Evolutionary conservation across 2,113 vertebrate genomes (phyloP).

Genomic region (Podarcis raffonei): DNA sequence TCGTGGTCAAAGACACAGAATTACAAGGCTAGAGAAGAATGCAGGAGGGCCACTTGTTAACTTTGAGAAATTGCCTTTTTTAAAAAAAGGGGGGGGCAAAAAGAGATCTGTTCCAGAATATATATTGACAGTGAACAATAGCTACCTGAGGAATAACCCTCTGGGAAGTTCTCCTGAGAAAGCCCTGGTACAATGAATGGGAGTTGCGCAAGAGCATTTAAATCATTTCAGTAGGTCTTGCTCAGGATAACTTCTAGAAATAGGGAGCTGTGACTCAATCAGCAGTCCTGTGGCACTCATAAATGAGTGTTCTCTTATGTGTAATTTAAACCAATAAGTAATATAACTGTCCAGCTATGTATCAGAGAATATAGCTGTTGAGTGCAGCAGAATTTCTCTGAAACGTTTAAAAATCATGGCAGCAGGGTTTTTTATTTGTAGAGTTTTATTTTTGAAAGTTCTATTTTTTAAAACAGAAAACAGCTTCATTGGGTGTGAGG

Average conservation of each 20-base stretch:
- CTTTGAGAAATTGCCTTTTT: constrained; percentile 29
- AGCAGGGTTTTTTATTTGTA: constrained; percentile 17
- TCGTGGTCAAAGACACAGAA: constrained; percentile 9
- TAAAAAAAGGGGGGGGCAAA: constrained; percentile 20
- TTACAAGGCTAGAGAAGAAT: constrained; percentile 8
- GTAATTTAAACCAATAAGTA: not conserved
- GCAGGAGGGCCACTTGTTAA: not conserved
- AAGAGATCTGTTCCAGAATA: constrained; percentile 2
- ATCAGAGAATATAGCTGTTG: not conserved
- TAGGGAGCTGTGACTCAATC: not conserved
- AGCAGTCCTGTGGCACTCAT: not conserved
- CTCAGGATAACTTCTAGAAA: not conserved
- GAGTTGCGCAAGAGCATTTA: not conserved
- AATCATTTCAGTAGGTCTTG: not conserved
- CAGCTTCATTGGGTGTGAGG: not conserved
- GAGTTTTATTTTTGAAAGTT: constrained; percentile 16
- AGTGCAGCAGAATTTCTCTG: not conserved
- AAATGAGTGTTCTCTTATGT: not conserved
- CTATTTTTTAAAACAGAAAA: constrained; percentile 8
- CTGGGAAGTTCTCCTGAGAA: constrained; percentile 21
- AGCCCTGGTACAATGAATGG: not conserved
- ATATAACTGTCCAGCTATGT: not conserved
- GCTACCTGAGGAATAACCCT: constrained; percentile 24
- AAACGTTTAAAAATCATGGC: not conserved
- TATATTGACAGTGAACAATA: constrained; percentile 8